Conservation (phyloP, 1,140 invertebrate genomes). For the Drosophila nigromelanica region DNA sequence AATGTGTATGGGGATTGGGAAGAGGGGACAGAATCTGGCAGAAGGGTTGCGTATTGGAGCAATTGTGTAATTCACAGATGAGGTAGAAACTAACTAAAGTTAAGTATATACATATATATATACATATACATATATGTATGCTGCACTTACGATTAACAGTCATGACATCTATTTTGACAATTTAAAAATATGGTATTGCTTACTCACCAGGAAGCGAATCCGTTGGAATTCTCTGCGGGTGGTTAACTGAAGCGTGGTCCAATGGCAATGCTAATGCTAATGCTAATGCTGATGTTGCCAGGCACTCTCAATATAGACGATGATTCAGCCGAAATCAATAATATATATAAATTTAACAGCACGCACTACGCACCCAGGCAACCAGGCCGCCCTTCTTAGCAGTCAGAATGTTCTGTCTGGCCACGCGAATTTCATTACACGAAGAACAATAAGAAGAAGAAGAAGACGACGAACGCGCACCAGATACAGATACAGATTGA, state of each 20-base stretch:
- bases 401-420: conserved; percentile 11
- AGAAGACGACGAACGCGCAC: background rate
- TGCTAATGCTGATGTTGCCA: conserved; percentile 18
- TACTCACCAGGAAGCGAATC: conserved; percentile 31
- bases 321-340: conserved; percentile 67
- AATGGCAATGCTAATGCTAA: conserved; percentile 10
- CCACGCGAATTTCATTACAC: conserved; percentile 57
- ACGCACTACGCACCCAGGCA: conserved; percentile 17
- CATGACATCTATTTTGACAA: too few species aligned
- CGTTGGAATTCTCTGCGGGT: conserved; percentile 7
- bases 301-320: conserved; percentile 32
- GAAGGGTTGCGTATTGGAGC: conserved; percentile 27
- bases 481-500: conserved; percentile 13
- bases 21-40: background rate
- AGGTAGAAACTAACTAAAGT: too few species aligned
- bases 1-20: background rate
- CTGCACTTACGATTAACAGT: too few species aligned
- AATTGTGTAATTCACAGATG: conserved; percentile 36
- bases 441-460: conserved; percentile 5
- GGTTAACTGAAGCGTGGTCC: conserved; percentile 5
- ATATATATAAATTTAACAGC: conserved; percentile 49
- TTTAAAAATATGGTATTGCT: background rate
- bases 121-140: background rate
- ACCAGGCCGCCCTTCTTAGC: background rate
- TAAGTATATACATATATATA: background rate